phyloP scores from a whole-genome alignment of 2,797 vertebrate genomes.

The Macrochelys suwanniensis region DNA sequence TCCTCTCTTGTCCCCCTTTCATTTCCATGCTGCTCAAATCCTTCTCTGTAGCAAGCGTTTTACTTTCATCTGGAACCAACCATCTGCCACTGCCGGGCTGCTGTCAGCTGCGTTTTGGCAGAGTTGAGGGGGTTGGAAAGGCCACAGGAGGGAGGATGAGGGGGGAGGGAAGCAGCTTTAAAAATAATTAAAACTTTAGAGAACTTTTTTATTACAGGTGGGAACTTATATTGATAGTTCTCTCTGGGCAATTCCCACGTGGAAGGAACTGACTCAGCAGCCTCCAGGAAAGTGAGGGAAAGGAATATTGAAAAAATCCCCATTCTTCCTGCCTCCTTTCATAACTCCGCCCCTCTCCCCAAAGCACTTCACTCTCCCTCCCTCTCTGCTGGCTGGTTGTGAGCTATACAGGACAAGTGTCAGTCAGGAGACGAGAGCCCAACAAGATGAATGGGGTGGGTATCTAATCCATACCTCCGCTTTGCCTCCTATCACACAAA shows the following conservation, averaged over 20 bases:
- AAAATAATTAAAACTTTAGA: conserved; percentile 13
- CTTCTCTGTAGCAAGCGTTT: neutral
- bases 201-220: neutral
- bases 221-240: neutral
- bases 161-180: neutral
- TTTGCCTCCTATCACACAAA: conserved; percentile 75
- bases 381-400: conserved; percentile 51
- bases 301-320: neutral
- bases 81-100: neutral
- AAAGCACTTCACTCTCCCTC: neutral
- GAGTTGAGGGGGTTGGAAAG: neutral
- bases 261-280: neutral
- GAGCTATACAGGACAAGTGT: conserved; percentile 77
- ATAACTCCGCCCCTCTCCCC: neutral
- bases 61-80: neutral
- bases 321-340: conserved; percentile 45
- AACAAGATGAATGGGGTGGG: conserved; percentile 82
- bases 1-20: neutral
- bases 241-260: neutral
- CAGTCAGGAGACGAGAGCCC: conserved; percentile 74
- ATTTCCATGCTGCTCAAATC: neutral
- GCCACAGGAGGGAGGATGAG: neutral
- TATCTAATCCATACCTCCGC: conserved; percentile 78
- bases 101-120: neutral
- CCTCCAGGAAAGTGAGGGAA: conserved; percentile 4